A percentile compares a stretch with the other conserved stretches of the same genome.
phyloP scores from a whole-genome alignment of 92 coral and sea anemone species.

The Blastomussa wellsi region DNA sequence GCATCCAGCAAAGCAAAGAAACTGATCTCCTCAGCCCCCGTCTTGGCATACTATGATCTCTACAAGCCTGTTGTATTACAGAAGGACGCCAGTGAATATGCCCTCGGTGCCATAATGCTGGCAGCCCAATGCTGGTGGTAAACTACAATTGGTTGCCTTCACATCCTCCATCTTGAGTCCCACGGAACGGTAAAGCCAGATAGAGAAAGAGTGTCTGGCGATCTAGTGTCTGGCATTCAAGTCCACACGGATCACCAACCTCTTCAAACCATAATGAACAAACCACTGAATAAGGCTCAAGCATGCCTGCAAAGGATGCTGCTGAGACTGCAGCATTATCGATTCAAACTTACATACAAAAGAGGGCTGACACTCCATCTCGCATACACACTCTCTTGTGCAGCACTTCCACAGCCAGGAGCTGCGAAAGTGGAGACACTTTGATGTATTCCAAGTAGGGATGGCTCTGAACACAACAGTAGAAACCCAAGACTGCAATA shows the following conservation, averaged over 20 bases:
- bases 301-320: constrained; percentile 56
- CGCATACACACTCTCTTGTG: too few relatives aligned
- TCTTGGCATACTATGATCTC: constrained; percentile 46
- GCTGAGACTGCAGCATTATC: constrained; percentile 35
- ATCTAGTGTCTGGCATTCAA: constrained; percentile 36
- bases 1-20: too few relatives aligned
- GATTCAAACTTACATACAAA: constrained; percentile 12
- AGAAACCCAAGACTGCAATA: too few relatives aligned
- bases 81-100: constrained; percentile 47
- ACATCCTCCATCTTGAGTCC: neutral
- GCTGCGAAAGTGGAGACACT: too few relatives aligned
- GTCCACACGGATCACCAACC: constrained; percentile 64
- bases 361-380: constrained; percentile 30
- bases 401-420: too few relatives aligned
- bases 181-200: too few relatives aligned
- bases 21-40: constrained; percentile 45
- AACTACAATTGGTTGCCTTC: constrained; percentile 41
- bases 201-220: too few relatives aligned
- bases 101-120: constrained; percentile 28
- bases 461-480: too few relatives aligned
- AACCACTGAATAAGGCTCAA: constrained; percentile 57
- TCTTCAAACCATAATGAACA: constrained; percentile 45
- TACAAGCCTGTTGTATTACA: constrained; percentile 24
- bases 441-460: too few relatives aligned
- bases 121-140: constrained; percentile 28